These are phyloP conservation scores for Pangasius djambal DNA, from an alignment of 2,797 vertebrate species.

Conservation along the genomic window DNA sequence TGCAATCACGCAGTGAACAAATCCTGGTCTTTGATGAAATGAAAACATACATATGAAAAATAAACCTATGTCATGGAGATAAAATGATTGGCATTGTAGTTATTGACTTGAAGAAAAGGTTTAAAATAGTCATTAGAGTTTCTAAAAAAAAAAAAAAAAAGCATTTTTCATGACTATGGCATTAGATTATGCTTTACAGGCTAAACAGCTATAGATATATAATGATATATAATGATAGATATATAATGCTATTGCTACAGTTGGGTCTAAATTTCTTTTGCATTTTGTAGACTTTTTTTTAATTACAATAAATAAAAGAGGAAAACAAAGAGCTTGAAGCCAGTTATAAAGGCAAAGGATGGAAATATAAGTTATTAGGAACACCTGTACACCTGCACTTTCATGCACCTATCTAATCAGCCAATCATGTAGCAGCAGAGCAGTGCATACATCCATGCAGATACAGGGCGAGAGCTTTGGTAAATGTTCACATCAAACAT, in stretches of 20 bases:
- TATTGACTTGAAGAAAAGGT: slow-evolving; percentile 5
- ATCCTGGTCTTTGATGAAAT: slow-evolving; percentile 64
- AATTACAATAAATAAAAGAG: not conserved
- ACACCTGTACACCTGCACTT: not conserved
- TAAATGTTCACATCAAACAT: not conserved
- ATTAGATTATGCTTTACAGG: not conserved
- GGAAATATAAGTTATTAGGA: not conserved
- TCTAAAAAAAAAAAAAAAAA: not conserved
- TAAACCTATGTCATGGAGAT: slow-evolving; percentile 70
- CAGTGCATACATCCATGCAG: not conserved
- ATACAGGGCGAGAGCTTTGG: not conserved
- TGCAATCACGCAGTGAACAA: slow-evolving; percentile 61
- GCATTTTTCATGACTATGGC: not conserved
- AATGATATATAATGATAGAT: not conserved
- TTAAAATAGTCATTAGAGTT: not conserved
- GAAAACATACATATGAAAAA: slow-evolving; percentile 71
- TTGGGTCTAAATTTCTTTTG: too few relatives aligned
- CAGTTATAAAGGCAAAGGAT: not conserved
- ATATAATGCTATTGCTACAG: not conserved
- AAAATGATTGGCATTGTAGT: slow-evolving; percentile 29
- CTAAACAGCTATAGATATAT: not conserved
- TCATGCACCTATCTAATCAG: not conserved
- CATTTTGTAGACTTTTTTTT: not conserved
- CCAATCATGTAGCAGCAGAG: not conserved
- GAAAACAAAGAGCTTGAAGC: not conserved